Conservation (phyloP, 2,888 invertebrate genomes). For the Heliconius sara region DNA sequence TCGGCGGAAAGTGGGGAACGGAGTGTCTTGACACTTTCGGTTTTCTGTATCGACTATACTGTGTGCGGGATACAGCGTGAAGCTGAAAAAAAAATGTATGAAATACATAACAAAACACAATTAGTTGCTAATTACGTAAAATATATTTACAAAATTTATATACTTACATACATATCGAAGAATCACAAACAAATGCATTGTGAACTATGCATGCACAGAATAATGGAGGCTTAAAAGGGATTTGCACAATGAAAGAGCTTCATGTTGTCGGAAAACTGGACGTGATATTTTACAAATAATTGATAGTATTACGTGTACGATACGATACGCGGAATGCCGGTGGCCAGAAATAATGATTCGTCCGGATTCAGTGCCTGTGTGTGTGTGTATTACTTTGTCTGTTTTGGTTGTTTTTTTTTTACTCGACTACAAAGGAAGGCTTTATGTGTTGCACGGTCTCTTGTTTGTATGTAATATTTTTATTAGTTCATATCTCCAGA, state of each 20-base stretch:
- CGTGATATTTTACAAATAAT: conserved; percentile 44
- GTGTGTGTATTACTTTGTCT: not conserved
- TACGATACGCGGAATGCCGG: conserved; percentile 26
- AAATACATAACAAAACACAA: not conserved
- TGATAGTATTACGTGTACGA: conserved; percentile 38
- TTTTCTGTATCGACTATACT: too few relatives aligned
- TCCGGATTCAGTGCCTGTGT: conserved; percentile 1
- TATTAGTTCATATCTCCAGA: too few relatives aligned
- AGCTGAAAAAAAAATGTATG: not conserved
- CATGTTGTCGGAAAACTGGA: conserved; percentile 39
- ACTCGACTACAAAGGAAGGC: too few relatives aligned
- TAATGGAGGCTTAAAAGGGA: conserved; percentile 45
- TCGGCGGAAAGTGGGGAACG: too few relatives aligned
- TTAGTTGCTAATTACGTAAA: not conserved
- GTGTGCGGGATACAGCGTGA: too few relatives aligned
- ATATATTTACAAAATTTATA: not conserved
- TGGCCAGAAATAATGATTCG: conserved; percentile 8
- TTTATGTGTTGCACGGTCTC: too few relatives aligned
- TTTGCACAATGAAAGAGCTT: conserved; percentile 35
- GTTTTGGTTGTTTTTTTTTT: not conserved
- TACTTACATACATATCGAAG: not conserved
- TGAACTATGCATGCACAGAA: conserved; percentile 39
- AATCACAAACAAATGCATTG: conserved; percentile 37
- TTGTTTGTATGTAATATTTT: too few relatives aligned
- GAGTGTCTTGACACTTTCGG: too few relatives aligned